Evolutionary conservation across 2,888 invertebrate genomes (phyloP).

Genomic region (Aleiodes leptofemur): DNA sequence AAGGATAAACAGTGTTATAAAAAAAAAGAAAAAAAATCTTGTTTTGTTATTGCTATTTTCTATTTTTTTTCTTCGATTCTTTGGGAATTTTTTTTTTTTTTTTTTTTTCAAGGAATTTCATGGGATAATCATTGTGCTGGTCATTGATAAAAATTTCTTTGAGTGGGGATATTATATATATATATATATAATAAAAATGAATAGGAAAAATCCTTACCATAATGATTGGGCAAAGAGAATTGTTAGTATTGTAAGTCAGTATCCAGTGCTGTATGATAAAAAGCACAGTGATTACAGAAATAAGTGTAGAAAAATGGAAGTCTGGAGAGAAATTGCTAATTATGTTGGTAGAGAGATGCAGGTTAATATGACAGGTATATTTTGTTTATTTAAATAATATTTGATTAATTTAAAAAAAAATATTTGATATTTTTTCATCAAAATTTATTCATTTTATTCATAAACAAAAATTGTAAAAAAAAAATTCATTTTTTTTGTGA

Average conservation of each 20-base stretch:
- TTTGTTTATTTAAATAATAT: neutral
- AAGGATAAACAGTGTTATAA: no score
- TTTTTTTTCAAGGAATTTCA: no score
- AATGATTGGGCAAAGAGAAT: conserved; percentile 12
- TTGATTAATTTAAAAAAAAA: neutral
- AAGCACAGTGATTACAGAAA: conserved; percentile 24
- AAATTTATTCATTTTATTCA: no score
- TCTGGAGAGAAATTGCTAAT: conserved; percentile 11
- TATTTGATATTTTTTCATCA: neutral
- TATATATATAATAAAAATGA: neutral
- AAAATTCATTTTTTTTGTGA: no score
- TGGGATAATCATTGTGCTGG: no score
- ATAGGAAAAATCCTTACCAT: conserved; percentile 16
- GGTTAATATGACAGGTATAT: conserved; percentile 17
- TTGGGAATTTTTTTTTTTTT: no score
- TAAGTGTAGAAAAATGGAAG: neutral
- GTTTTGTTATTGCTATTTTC: no score
- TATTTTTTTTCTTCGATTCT: no score
- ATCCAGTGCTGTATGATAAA: conserved; percentile 20
- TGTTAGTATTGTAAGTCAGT: conserved; percentile 7
- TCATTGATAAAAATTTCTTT: no score
- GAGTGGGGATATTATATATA: no score
- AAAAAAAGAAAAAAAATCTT: no score
- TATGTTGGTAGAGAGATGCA: conserved; percentile 3
- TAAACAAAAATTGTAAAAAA: no score